These are phyloP conservation scores for Aphodius sticticus DNA, from an alignment of 2,888 invertebrate genomes.

Conservation along the genomic window DNA sequence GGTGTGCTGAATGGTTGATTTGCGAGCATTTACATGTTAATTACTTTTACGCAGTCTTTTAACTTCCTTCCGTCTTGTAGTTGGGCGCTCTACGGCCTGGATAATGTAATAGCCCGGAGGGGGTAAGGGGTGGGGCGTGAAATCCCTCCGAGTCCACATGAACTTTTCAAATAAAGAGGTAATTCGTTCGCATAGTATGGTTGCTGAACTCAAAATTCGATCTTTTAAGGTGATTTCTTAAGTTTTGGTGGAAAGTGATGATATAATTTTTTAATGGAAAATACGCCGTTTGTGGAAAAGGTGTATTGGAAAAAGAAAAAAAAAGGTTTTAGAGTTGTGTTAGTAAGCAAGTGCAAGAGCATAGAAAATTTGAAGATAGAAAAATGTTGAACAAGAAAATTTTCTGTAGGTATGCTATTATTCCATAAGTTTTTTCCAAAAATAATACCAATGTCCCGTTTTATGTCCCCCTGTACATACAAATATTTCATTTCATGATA, in stretches of 20 bases:
- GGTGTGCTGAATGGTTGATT: slow-evolving; percentile 52
- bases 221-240: not conserved
- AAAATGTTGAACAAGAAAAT: no score
- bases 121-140: not conserved
- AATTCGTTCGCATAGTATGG: not conserved
- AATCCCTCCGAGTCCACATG: not conserved
- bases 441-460: no score
- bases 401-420: no score
- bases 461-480: no score
- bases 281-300: no score
- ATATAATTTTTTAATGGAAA: no score
- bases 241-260: not conserved
- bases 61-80: slow-evolving; percentile 29
- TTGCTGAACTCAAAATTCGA: not conserved
- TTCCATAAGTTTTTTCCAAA: no score
- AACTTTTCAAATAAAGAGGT: slow-evolving; percentile 20
- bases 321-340: no score
- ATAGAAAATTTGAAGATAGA: no score
- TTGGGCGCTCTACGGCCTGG: not conserved
- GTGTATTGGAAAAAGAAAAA: no score
- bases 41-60: slow-evolving; percentile 44
- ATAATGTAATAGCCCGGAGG: not conserved
- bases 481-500: no score
- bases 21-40: slow-evolving; percentile 55
- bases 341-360: no score